phyloP scores from a whole-genome alignment of 2,797 vertebrate species.

The Falco naumanni region DNA sequence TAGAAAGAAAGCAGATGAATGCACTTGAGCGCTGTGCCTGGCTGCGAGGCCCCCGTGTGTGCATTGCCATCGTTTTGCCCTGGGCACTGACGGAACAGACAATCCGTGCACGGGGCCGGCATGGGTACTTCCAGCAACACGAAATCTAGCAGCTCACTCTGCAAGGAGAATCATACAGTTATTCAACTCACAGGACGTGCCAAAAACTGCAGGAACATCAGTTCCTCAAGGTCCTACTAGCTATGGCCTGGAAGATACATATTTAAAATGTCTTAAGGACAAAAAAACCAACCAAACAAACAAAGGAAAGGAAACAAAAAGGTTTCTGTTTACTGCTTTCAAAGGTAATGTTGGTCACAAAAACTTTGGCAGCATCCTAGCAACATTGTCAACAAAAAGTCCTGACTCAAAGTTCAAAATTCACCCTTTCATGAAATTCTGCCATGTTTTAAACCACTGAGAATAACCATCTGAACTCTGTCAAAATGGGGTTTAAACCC shows the following conservation, averaged over 20 bases:
- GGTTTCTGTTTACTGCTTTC: background rate
- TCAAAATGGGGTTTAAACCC: background rate
- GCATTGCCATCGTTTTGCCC: background rate
- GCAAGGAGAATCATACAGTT: background rate
- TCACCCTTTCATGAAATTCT: background rate
- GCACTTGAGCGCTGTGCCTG: fast-evolving
- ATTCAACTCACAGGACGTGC: background rate
- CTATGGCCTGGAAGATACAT: background rate
- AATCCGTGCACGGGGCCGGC: background rate
- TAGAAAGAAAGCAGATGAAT: background rate
- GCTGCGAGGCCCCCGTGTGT: fast-evolving
- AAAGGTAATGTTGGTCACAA: background rate
- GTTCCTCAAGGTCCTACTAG: background rate
- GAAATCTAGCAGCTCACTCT: background rate
- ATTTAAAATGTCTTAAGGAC: background rate
- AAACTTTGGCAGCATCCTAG: background rate
- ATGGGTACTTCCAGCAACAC: fast-evolving
- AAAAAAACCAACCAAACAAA: background rate
- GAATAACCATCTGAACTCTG: background rate
- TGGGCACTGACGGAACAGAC: background rate
- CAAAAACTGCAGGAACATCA: background rate
- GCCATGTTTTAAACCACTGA: background rate
- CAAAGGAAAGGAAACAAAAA: no score
- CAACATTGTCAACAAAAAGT: background rate
- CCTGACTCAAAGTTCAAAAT: background rate